Percentiles rank a stretch among this genome's conserved stretches.
Conservation (phyloP, 2,888 invertebrate genomes). For the Lochmaea crataegi region DNA sequence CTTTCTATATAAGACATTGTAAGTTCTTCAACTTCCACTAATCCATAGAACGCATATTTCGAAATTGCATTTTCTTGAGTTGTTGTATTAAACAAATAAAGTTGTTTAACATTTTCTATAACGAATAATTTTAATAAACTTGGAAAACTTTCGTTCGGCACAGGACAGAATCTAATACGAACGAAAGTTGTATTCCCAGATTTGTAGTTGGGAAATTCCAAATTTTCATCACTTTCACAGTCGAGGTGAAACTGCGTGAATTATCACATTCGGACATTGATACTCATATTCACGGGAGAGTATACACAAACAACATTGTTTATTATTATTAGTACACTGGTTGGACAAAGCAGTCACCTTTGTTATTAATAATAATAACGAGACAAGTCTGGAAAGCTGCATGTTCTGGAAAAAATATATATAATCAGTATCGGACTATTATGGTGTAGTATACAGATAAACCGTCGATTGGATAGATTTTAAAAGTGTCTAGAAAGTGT, state of each 20-base stretch:
- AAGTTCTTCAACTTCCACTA: constrained; percentile 13
- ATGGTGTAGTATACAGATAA: too few species aligned
- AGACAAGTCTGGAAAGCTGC: not conserved
- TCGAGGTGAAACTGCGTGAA: not conserved
- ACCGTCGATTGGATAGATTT: too few species aligned
- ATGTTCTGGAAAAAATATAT: not conserved
- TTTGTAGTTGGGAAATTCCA: constrained; percentile 64
- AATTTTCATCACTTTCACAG: not conserved
- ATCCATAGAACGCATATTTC: constrained; percentile 26
- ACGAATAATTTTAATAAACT: constrained; percentile 67
- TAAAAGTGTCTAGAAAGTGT: too few species aligned
- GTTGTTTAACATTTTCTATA: constrained; percentile 39
- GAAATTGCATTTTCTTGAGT: constrained; percentile 15
- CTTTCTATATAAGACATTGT: not conserved
- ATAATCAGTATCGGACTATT: too few species aligned
- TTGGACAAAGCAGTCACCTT: not conserved
- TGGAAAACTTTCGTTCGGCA: constrained; percentile 65
- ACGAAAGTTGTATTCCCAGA: constrained; percentile 66
- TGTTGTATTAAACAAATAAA: constrained; percentile 20
- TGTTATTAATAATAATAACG: not conserved
- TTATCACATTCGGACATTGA: not conserved
- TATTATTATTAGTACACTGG: not conserved
- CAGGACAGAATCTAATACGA: constrained; percentile 69
- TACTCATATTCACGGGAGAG: not conserved
- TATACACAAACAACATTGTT: not conserved